phyloP scores from a whole-genome alignment of 2,888 invertebrate genomes.

The Suillia variegata region DNA sequence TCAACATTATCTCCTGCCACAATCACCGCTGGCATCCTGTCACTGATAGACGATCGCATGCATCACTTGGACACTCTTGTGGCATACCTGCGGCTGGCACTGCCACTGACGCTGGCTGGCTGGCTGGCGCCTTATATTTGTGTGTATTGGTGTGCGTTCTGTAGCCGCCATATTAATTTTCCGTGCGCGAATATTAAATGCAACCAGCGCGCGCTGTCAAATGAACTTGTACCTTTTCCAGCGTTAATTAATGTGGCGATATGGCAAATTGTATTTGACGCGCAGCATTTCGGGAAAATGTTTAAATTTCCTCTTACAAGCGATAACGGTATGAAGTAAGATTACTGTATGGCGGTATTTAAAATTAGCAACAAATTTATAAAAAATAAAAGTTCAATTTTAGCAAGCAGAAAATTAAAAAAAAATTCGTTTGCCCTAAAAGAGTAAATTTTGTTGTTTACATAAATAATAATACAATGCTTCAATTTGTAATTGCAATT shows the following conservation, averaged over 20 bases:
- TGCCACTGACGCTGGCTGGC: not conserved
- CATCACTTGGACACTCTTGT: not conserved
- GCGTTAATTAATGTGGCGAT: not conserved
- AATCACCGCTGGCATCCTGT: not conserved
- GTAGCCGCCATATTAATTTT: not conserved
- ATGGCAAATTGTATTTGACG: not conserved
- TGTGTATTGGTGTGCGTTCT: not conserved
- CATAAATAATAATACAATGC: too few species aligned
- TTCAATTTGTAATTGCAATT: too few species aligned
- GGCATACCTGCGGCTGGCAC: not conserved
- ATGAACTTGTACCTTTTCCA: not conserved
- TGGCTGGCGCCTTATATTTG: not conserved
- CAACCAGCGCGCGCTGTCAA: not conserved
- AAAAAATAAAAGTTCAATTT: too few species aligned
- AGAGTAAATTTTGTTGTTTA: too few species aligned
- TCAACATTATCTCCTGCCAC: not conserved
- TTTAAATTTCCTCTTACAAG: too few species aligned
- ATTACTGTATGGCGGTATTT: too few species aligned
- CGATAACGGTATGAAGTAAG: too few species aligned
- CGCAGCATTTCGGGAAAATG: too few species aligned
- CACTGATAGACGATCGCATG: not conserved
- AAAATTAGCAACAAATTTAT: too few species aligned
- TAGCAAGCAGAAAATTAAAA: too few species aligned
- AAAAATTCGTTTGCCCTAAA: too few species aligned
- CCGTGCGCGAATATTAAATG: not conserved